Percentiles rank a stretch among this genome's conserved stretches.
Evolutionary conservation across 2,888 invertebrate species (phyloP).

Genomic region (Rhopalosiphum nymphaeae): DNA sequence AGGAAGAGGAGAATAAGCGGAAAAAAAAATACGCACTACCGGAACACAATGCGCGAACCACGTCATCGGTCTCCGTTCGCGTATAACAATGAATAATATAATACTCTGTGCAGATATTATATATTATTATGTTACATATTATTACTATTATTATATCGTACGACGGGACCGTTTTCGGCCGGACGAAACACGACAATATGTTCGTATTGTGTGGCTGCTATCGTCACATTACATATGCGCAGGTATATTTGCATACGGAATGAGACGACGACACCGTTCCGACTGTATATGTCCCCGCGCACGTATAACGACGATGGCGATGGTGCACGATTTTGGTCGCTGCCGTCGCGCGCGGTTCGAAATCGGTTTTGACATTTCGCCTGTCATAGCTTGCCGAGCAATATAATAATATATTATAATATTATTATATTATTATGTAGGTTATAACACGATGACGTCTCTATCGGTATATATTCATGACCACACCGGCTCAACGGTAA

Average conservation of each 20-base stretch:
- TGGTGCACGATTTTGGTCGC: not conserved
- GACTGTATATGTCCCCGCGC: not conserved
- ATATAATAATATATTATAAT: not conserved
- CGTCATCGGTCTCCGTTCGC: not conserved
- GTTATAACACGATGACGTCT: not conserved
- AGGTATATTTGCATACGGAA: not conserved
- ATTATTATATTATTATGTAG: not conserved
- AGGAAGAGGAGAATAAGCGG: not conserved
- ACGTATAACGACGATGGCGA: too few species aligned
- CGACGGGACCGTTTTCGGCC: not conserved
- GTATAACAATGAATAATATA: not conserved
- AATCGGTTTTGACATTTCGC: not conserved
- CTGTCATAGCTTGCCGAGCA: not conserved
- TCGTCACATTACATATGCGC: not conserved
- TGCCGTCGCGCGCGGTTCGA: not conserved
- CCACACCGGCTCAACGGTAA: not conserved
- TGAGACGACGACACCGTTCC: not conserved
- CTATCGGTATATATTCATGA: not conserved
- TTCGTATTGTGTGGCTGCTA: not conserved
- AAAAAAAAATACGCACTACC: not conserved
- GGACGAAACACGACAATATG: not conserved
- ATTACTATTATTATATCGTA: not conserved
- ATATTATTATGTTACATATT: not conserved
- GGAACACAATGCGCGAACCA: slow-evolving; percentile 12
- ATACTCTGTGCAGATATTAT: not conserved